Evolutionary conservation across 2,888 invertebrate species (phyloP), one percentile per base, ranked within the genome.

Genomic region (Saturnia japonica): DNA sequence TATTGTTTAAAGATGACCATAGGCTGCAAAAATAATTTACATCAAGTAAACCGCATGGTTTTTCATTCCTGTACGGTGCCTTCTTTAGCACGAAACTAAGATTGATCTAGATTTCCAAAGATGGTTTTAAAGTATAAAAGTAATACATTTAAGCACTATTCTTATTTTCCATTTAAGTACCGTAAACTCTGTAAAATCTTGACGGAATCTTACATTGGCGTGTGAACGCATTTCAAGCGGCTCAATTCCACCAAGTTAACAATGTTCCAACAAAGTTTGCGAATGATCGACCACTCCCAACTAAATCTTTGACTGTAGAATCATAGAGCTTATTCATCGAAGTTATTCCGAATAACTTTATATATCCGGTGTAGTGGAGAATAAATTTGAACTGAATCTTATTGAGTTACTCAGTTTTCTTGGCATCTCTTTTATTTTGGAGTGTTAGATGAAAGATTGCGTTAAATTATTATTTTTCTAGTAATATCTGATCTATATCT

Each of bases 221-320:
- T 60, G 14, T 60, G 57, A 60, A 60, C 57, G 28, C 12, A 60
- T 28, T 25, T 60, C 28, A 6, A 0, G 28, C 16, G 57, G 14
- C 28, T 25, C 57, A 54, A 8, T 11, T 8, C n/a, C 54, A 7
- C 54, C 54, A 60, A 28, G 12, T 25, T 28, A 60, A 60, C 57
- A 28, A 60, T 28, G 25, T 60, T 28, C 6, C 28, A 25, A 28
- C 28, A 28, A 60, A 60, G 57, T 60, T 60, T 60, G 28, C 57
- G 57, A 60, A 60, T 60, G 57, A 60, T 12, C 28, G 57, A 16
- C 57, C 28, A 60, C 57, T 60, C 57, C 14, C 57, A 14, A 60
- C 57, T 60, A 28, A 28, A 60, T 60, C 57, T 60, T 60, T 28
- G 12, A 28, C 28, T 60, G 57, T 14, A 60, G 57, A 28, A 60